phyloP scores from a whole-genome alignment of 2,113 vertebrate genomes.

The Tragelaphus scriptus region DNA sequence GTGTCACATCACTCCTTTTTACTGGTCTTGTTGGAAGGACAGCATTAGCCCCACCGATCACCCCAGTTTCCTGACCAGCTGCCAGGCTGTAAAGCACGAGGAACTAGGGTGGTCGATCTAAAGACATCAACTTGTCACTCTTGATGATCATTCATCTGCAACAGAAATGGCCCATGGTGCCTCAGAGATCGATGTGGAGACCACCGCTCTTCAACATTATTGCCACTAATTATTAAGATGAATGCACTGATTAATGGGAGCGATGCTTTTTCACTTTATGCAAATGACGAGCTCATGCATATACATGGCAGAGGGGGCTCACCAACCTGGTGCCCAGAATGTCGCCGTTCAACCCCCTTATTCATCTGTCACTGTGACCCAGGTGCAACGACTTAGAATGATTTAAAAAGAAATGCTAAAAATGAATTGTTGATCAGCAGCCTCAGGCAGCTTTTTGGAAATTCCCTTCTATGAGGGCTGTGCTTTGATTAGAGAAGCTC shows the following conservation, averaged over 20 bases:
- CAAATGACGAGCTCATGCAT: conserved; percentile 70
- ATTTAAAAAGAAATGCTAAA: conserved; percentile 69
- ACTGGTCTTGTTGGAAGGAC: conserved; percentile 62
- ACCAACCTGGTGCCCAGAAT: conserved; percentile 64
- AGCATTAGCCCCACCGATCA: conserved; percentile 43
- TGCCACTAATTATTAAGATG: conserved; percentile 72
- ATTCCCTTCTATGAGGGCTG: conserved; percentile 56
- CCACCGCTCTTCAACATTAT: conserved; percentile 68
- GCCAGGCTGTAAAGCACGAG: conserved; percentile 64
- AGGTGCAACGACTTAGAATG: conserved; percentile 63
- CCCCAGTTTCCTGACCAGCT: conserved; percentile 42
- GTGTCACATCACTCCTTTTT: conserved; percentile 70
- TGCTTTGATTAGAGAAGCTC: conserved; percentile 65
- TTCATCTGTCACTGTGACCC: conserved; percentile 65
- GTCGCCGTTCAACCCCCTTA: conserved; percentile 32
- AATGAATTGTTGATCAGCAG: conserved; percentile 64
- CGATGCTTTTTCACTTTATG: conserved; percentile 63
- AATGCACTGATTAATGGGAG: conserved; percentile 73
- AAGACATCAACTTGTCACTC: conserved; percentile 72
- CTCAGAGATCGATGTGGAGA: conserved; percentile 66
- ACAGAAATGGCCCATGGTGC: conserved; percentile 57
- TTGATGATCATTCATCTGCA: conserved; percentile 57
- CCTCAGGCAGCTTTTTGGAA: conserved; percentile 75
- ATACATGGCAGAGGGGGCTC: conserved; percentile 52
- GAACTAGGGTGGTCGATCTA: conserved; percentile 50